Base-by-base conservation (phyloP, 1,140 invertebrate species). In the Anastrepha ludens region DNA sequence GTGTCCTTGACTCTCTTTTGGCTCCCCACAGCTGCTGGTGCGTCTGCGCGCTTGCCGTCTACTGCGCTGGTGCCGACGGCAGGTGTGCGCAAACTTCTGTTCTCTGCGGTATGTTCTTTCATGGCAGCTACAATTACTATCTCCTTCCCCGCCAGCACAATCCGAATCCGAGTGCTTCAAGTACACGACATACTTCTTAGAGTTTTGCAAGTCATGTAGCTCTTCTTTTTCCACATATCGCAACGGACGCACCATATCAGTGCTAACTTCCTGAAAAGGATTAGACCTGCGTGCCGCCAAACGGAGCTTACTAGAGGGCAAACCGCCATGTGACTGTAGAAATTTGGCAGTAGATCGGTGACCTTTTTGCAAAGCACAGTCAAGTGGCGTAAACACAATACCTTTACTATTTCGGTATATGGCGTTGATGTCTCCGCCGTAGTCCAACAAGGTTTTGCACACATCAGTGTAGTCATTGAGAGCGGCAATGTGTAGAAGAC, bases 401-500 rank as follows among this genome's bases (percentile, higher is more conserved):
- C 98, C 97, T 92, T 97, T 97, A 1, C 95, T 96, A 13, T 97
- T 98, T 87, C 97, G 94, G 89, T 98, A 96, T 9, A 98, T 94
- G 0, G 96, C 95, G 93, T 98, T 98, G 0, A 98, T 95, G 90
- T 97, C 95, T 0, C 96, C 97, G 0, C 96, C 96, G 67, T 96
- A 94, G 91, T 98, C 97, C 62, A 98, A 93, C 5, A 98, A 93
- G 58, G 98, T 94, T 93, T 98, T 98, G 93, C 98, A 98, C 93
- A 99, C 96, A 94, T 99, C 98, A 1, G 99, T 95, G 93, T 99
- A 97, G 90, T 99, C 98, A 90, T 98, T 97, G 60, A 98, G 95
- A 0, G 98, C 98, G 0, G 98, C 98, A 65, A 99, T 96, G 93
- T 99, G 99, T 44, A 99, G 94, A 20, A 98, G 96, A 59, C 97